These are phyloP conservation scores for Sitta carolinensis DNA, from an alignment of 2,797 vertebrate genomes.

Conservation along the genomic window DNA sequence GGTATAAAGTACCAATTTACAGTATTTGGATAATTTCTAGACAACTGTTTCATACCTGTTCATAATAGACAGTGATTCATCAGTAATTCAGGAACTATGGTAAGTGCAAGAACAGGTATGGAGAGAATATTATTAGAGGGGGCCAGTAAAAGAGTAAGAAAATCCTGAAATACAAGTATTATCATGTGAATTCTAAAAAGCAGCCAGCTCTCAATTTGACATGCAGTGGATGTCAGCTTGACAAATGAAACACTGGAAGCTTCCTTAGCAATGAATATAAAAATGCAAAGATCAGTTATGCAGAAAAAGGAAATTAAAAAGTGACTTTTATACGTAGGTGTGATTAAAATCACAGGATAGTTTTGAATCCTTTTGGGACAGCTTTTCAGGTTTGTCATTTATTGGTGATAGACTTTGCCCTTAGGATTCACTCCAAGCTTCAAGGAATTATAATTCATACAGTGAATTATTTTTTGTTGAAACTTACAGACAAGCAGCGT, in stretches of 20 bases:
- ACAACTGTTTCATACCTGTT: neutral
- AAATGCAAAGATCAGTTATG: constrained; percentile 51
- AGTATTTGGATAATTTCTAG: neutral
- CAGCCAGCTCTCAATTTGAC: constrained; percentile 48
- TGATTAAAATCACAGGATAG: constrained; percentile 39
- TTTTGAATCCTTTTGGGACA: constrained; percentile 18
- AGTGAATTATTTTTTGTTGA: constrained; percentile 43
- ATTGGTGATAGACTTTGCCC: neutral
- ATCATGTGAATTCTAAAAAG: constrained; percentile 40
- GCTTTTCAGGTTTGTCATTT: constrained; percentile 28
- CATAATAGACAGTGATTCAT: neutral
- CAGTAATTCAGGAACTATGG: constrained; percentile 9
- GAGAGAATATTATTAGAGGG: neutral
- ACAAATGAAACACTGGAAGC: constrained; percentile 55
- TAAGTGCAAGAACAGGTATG: neutral
- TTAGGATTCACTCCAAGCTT: constrained; percentile 13
- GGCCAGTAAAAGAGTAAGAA: neutral
- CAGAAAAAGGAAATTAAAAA: constrained; percentile 60
- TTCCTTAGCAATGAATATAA: constrained; percentile 45
- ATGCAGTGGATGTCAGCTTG: constrained; percentile 51
- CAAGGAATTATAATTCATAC: neutral
- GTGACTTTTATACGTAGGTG: constrained; percentile 14
- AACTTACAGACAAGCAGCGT: neutral
- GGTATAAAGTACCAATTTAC: neutral
- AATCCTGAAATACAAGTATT: neutral